A percentile compares a stretch with the other conserved stretches of the same genome.
These are phyloP conservation scores for Marasmarcha lunaedactyla DNA, from an alignment of 2,888 invertebrate species.

Conservation along the genomic window DNA sequence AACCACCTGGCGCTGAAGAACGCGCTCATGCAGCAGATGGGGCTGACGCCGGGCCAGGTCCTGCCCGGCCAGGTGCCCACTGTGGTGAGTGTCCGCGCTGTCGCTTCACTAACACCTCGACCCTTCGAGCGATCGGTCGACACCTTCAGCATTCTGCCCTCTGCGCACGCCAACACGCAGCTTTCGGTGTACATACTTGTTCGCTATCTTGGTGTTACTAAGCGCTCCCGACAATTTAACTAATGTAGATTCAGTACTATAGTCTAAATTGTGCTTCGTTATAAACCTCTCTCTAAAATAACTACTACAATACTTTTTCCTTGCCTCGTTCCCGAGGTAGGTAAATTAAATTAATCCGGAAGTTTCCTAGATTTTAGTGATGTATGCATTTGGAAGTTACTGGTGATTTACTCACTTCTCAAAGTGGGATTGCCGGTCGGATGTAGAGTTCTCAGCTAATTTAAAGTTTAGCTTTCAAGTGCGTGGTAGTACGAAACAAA, in stretches of 20 bases:
- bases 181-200: conserved; percentile 50
- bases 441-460: conserved; percentile 30
- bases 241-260: conserved; percentile 38
- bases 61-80: conserved; percentile 93
- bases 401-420: conserved; percentile 33
- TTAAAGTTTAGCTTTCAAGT: conserved; percentile 33
- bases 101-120: conserved; percentile 14
- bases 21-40: conserved; percentile 97
- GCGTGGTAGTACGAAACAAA: conserved; percentile 24
- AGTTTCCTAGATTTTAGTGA: conserved; percentile 32
- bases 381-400: conserved; percentile 31
- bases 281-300: conserved; percentile 5
- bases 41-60: conserved; percentile 91
- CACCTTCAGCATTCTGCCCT: conserved; percentile 35
- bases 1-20: conserved; percentile 99
- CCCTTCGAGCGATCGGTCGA: conserved; percentile 61
- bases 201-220: conserved; percentile 40
- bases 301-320: no score
- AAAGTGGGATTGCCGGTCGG: conserved; percentile 22
- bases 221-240: conserved; percentile 32
- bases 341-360: conserved; percentile 25
- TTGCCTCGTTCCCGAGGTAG: conserved; percentile 16
- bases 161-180: conserved; percentile 55
- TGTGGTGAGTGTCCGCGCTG: conserved; percentile 78
- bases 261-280: conserved; percentile 52